Base-by-base conservation (phyloP, 2,888 invertebrate species). In the Trissolcus japonicus region DNA sequence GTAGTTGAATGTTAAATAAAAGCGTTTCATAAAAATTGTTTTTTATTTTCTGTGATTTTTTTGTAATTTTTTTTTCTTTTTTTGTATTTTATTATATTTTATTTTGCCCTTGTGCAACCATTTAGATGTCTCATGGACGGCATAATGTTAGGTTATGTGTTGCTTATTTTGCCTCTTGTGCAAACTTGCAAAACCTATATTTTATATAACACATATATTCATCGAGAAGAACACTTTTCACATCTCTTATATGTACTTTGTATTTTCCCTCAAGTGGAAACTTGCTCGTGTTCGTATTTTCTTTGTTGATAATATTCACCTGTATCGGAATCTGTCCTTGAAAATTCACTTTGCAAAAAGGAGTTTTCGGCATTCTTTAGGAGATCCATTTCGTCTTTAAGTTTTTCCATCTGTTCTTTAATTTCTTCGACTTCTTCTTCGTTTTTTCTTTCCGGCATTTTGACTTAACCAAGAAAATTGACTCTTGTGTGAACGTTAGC, bases 131-230 rank as follows among this genome's bases (percentile, higher is more conserved):
- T 4, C 48, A 14, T 11, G 48, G 48, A 14, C 48, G 48, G 13
- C 9, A 35, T 29, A 7, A 41, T 21, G 29, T 43, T 43, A 41
- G n/a, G 29, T 43, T 13, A 41, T 1, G 48, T 59, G 29, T 59
- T 46, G 48, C 59, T 13, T 46, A 59, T 59, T 59, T 59, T 59
- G 59, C 46, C 59, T 59, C 59, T 25, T 46, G 59, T 46, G 43
- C 59, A 59, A 59, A 59, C 59, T 14, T 59, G 59, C 46, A 43
- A n/a, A n/a, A 59, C 41, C 41, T 13, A 41, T 13, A 41, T 41
- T 41, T 19, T 19, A 41, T 1, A 41, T 41, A 13, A 13, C 2
- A 41, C 13, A 1, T 13, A 13, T 41, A 13, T 13, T 13, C 4
- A 1, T 13, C 3, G 41, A 41, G 1, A 1, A 13, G 13, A 13